phyloP scores from a whole-genome alignment of 2,888 invertebrate genomes.

The Hirtodrosophila alboralis region DNA sequence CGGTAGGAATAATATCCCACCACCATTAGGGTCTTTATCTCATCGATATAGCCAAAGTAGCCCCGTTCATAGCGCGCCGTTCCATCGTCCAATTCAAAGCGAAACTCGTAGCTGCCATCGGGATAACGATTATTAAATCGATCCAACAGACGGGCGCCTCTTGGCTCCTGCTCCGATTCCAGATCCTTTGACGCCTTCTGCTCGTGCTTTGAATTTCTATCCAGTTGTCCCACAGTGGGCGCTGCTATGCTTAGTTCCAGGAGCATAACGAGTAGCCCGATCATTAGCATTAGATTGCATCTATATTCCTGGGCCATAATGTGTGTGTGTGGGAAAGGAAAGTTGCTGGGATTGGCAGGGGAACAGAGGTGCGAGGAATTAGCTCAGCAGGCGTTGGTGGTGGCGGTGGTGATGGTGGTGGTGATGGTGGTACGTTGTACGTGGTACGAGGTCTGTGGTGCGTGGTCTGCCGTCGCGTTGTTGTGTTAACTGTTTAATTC shows the following conservation, averaged over 20 bases:
- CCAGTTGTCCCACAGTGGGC: conserved; percentile 11
- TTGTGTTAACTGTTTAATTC: conserved; percentile 75
- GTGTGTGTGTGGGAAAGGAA: conserved; percentile 1
- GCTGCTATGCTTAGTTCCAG: conserved; percentile 32
- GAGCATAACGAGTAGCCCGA: conserved; percentile 11
- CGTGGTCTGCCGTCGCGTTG: conserved; percentile 60
- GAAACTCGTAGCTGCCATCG: conserved; percentile 82
- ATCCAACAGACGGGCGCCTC: conserved; percentile 60
- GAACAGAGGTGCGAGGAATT: conserved; percentile 3
- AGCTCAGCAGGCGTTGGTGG: conserved; percentile 8
- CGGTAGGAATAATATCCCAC: conserved; percentile 82
- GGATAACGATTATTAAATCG: conserved; percentile 79
- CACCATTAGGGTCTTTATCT: conserved; percentile 77
- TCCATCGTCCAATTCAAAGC: conserved; percentile 80
- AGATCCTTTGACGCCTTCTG: conserved; percentile 5
- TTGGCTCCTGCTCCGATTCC: conserved; percentile 3
- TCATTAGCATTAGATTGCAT: conserved; percentile 2
- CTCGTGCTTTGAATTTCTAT: conserved; percentile 5
- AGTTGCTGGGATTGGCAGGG: not conserved
- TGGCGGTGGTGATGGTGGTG: conserved; percentile 7
- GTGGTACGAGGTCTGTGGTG: conserved; percentile 14
- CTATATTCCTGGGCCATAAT: conserved; percentile 23
- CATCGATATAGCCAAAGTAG: conserved; percentile 72
- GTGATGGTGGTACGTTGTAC: conserved; percentile 15
- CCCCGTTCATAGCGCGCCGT: conserved; percentile 82